Evolutionary conservation across 2,888 invertebrate genomes (phyloP), one percentile per base, ranked within the genome.

Genomic region (Nycteola revayana): DNA sequence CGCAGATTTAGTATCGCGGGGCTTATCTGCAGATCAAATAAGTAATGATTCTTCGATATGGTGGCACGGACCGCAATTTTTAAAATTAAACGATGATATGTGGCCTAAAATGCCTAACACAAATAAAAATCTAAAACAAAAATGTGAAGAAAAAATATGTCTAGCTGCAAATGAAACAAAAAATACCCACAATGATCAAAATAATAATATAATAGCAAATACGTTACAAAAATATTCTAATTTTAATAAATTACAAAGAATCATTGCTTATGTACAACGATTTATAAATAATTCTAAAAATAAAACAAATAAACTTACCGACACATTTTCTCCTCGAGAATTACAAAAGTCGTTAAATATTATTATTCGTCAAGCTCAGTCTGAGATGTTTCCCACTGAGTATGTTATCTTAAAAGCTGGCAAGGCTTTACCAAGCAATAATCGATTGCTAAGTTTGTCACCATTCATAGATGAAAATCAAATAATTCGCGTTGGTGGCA

Each of bases 381-480:
- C 7, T 10, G 30, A 34, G 22, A 39, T 39, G 34, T 39, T 39
- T 9, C 10, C 11, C 8, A n/a, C 31, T 8, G 34, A 39, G 7
- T 34, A 25, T 10, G 6, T 9, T 6, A 1, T 11, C 1, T 25
- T 23, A 4, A 29, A 25, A 23, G 24, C 20, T 1, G 10, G 7
- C 2, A 24, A 31, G n/a, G 7, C 7, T 7, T 10, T 36, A 10
- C n/a, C 27, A 9, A 28, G 20, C 3, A 25, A 14, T 7, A 39
- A 10, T 22, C 25, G 31, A 6, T n/a, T 34, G 6, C 6, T 25
- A n/a, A 26, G 28, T 5, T n/a, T 39, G 9, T 17, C 20, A 27
- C 57, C 52, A 2, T 50, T 52, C 33, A 3, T 54, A 24, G 44
- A 51, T 25, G 14, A 2, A n/a, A n/a, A n/a, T n/a, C n/a, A n/a